Base-by-base conservation (phyloP, 2,113 vertebrate species). In the Rhinogobius similis region DNA sequence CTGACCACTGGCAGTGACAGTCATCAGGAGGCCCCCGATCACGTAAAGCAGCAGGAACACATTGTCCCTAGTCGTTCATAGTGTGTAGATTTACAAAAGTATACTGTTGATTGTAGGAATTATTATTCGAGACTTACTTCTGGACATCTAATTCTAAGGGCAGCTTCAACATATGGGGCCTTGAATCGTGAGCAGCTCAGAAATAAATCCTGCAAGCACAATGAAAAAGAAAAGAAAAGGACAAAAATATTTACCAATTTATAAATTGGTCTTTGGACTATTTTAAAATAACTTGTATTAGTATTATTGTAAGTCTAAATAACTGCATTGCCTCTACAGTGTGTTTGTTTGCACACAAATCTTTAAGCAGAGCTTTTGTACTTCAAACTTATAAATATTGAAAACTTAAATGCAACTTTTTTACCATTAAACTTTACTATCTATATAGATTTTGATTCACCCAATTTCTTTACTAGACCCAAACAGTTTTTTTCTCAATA, bases 21-120 rank as follows among this genome's bases (percentile, higher is more conserved):
- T 67, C 76, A 77, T 41, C 66, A 85, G 21, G 14, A 87, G 71
- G 0, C 76, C 78, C 7, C 78, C 83, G 1, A n/a, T 67, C 10
- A 48, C 68, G 10, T 43, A 81, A 0, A 76, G 32, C 50, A 85
- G n/a, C 11, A 59, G 44, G 52, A 67, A 44, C 1, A 83, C 43
- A 10, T 41, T 67, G 67, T 61, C 56, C 64, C 80, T 26, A 23
- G 2, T 52, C 50, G 12, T 3, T 79, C 55, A 12, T 1, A 13
- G 52, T 26, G 52, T 24, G 21, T 55, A 24, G 4, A 10, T 1
- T 50, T 50, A n/a, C 2, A 9, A 50, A 50, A 50, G 46, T 10
- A 10, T 20, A 20, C 4, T 20, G 7, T 18, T 7, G 10, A 14
- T 26, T 2, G 23, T 12, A 24, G 5, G 11, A 5, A 55, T 20